Evolutionary conservation across 2,888 invertebrate genomes (phyloP).

Genomic region (Cosmia pyralina): DNA sequence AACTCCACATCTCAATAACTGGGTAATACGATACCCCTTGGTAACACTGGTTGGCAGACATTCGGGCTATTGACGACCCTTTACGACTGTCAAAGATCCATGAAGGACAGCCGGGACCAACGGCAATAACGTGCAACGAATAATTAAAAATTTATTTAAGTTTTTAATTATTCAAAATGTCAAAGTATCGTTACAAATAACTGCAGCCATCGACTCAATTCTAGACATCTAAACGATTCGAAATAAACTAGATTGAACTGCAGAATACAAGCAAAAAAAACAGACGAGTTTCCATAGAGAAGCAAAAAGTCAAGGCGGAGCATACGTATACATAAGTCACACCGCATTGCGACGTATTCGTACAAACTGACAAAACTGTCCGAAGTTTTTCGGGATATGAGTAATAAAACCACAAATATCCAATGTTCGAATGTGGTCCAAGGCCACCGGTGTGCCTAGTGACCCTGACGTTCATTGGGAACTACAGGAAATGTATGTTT

Average conservation of each 20-base stretch:
- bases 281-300: background rate
- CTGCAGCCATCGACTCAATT: background rate
- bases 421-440: conserved; percentile 44
- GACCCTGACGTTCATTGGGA: conserved; percentile 66
- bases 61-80: no score
- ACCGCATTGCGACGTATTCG: conserved; percentile 41
- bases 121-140: no score
- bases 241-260: conserved; percentile 16
- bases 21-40: no score
- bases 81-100: no score
- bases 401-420: conserved; percentile 32
- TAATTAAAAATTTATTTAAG: background rate
- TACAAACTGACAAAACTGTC: conserved; percentile 10
- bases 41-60: no score
- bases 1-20: no score
- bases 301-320: conserved; percentile 20
- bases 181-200: background rate
- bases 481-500: conserved; percentile 64
- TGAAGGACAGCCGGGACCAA: no score
- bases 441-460: conserved; percentile 41
- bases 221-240: background rate
- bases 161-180: background rate
- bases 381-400: conserved; percentile 26
- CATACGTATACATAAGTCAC: conserved; percentile 20
- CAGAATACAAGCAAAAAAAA: conserved; percentile 9